Evolutionary conservation across 2,888 invertebrate species (phyloP).

Genomic region (Steromphala cineraria): DNA sequence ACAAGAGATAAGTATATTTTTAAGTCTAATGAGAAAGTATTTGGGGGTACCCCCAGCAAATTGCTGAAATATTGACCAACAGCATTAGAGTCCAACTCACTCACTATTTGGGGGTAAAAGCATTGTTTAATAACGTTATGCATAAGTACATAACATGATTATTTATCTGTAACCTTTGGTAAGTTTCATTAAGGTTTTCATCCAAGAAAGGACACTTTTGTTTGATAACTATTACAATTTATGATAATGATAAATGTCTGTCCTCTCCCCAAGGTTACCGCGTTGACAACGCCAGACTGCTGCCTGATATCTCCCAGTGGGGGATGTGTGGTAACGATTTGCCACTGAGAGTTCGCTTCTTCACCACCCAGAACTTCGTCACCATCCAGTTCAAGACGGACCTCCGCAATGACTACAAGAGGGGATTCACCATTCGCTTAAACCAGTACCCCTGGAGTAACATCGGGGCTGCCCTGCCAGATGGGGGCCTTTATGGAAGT

Average conservation of each 20-base stretch:
- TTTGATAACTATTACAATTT: not conserved
- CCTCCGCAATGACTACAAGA: slow-evolving; percentile 40
- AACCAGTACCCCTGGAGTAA: slow-evolving; percentile 47
- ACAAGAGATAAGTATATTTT: too few relatives aligned
- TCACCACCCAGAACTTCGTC: slow-evolving; percentile 50
- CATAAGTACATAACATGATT: too few relatives aligned
- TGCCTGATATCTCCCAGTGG: slow-evolving; percentile 46
- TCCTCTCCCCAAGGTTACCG: slow-evolving; percentile 39
- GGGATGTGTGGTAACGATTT: slow-evolving; percentile 52
- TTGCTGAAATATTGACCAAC: too few relatives aligned
- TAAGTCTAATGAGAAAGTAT: too few relatives aligned
- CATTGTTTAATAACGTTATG: too few relatives aligned
- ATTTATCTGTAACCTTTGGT: not conserved
- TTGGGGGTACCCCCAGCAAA: too few relatives aligned
- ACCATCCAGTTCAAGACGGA: slow-evolving; percentile 55
- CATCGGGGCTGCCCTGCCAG: slow-evolving; percentile 49
- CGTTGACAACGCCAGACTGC: slow-evolving; percentile 54
- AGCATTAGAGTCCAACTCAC: too few relatives aligned
- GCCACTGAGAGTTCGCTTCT: slow-evolving; percentile 37
- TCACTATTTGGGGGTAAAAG: too few relatives aligned
- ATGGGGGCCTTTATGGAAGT: slow-evolving; percentile 52
- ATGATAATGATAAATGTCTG: too few relatives aligned
- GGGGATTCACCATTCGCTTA: slow-evolving; percentile 46
- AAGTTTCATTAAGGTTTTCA: not conserved
- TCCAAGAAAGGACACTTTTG: too few relatives aligned